phyloP scores from a whole-genome alignment of 2,888 invertebrate genomes.

The Polymixis lichenea region DNA sequence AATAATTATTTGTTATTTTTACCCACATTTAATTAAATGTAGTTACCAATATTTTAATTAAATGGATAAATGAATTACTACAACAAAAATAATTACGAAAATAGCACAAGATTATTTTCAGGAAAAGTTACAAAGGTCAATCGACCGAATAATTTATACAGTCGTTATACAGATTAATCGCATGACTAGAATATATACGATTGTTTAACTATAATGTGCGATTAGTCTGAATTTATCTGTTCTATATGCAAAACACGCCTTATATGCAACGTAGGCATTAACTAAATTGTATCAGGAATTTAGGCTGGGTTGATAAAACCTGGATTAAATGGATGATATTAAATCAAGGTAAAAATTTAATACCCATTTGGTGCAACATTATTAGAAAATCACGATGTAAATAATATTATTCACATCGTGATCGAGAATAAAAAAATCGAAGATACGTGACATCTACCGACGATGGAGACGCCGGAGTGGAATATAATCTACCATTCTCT shows the following conservation, averaged over 20 bases:
- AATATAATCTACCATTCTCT: too few species aligned
- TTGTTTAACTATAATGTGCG: slow-evolving; percentile 65
- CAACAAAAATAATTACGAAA: background rate
- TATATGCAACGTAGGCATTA: slow-evolving; percentile 57
- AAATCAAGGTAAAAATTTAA: slow-evolving; percentile 1
- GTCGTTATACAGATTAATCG: slow-evolving; percentile 64
- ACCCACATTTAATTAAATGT: background rate
- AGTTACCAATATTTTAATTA: background rate
- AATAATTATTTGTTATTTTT: background rate
- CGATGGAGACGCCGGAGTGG: too few species aligned
- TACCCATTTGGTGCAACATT: background rate
- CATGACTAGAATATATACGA: slow-evolving; percentile 67
- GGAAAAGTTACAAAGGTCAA: slow-evolving; percentile 35
- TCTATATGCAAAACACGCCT: slow-evolving; percentile 59
- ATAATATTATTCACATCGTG: too few species aligned
- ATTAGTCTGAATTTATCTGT: slow-evolving; percentile 63
- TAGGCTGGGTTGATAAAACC: slow-evolving; percentile 36
- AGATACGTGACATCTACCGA: too few species aligned
- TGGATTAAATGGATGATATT: slow-evolving; percentile 15
- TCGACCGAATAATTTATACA: slow-evolving; percentile 62
- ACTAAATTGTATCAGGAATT: slow-evolving; percentile 56
- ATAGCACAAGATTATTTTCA: slow-evolving; percentile 36
- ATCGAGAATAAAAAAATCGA: too few species aligned
- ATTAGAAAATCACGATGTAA: too few species aligned
- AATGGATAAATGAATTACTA: background rate